Evolutionary conservation across 2,797 vertebrate genomes (phyloP), one percentile per base, ranked within the genome.

Genomic region (Notolepis coatsorum): DNA sequence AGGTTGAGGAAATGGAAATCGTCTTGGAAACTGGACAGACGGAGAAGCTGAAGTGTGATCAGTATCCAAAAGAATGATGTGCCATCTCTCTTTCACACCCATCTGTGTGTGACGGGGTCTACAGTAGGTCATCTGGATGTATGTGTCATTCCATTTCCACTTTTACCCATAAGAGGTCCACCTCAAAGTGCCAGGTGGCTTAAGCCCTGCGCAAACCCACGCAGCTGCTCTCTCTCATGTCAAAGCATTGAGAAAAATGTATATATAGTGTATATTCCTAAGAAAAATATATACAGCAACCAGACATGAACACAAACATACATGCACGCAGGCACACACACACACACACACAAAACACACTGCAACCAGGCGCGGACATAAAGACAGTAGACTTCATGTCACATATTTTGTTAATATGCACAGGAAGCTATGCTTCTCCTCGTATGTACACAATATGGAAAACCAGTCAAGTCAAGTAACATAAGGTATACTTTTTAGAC

Each of bases 111-210:
- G 76, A 75, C 71, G 63, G 42, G 48, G 41, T 76, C 60, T 68
- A 58, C 7, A 24, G 18, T 65, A 42, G 46, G 58, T 81, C 61
- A 49, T 64, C 52, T 56, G 52, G 35, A 24, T 75, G 33, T 58
- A 47, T 61, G 48, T 73, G 62, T 55, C 56, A 18, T 24, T 18
- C 77, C 63, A 71, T 81, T 86, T 85, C 73, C 86, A 84, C 76
- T 88, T 88, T 84, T 75, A 75, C 82, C 85, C 65, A 39, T 73
- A 33, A 82, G 68, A 81, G 73, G 61, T 84, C 73, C 79, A 87
- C 85, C 88, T 91, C 84, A 88, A 84, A 88, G 84, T 75, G 73
- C 81, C 89, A 89, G 89, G 89, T 91, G 91, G 86, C 81, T 83
- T 87, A 82, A 89, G 77, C 85, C 84, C 82, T 82, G 75, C 57